Evolutionary conservation across 1,140 invertebrate species (phyloP), one percentile per base, ranked within the genome.

Genomic region (Lordiphosa stackelbergi): DNA sequence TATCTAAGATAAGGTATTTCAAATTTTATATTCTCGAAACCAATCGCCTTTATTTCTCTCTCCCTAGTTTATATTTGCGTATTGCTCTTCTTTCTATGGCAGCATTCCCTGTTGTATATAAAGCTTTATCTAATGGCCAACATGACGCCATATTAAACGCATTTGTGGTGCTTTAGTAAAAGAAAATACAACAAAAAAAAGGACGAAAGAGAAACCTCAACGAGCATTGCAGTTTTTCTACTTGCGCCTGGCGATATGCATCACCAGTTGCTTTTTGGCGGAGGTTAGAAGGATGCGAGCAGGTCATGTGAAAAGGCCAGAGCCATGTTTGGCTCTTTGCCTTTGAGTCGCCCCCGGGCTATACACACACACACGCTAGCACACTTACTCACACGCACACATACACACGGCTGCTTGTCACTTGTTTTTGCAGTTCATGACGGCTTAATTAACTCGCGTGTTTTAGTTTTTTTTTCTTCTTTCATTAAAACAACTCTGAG

Each of bases 401-500:
- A 34, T 13, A 54, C 10, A 48, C 31, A 36, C 11, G 46, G 48
- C 13, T 66, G 42, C 57, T 69, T 69, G 69, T 71, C 69, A 71
- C 65, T 52, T 71, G 69, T 46, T 69, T 59, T 64, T 71, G 59
- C 69, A 71, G 69, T 71, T 71, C 65, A 69, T 71, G 69, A 71
- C 65, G 69, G 69, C 69, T 69, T 71, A 71, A 71, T 71, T 71
- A 71, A 71, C 54, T 71, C 52, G 65, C 47, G 43, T 64, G 52
- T 64, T 71, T 64, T 65, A 64, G 63, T 63, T 58, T 51, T 47
- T 42, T 45, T 16, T 31, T 41, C 10, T 36, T 11, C 6, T 42
- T 38, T 24, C 31, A 19, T 35, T 52, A 36, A 47, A 41, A 35
- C 51, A 43, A 53, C 36, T 12, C 48, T 38, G 48, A 51, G 48